Base-by-base conservation (phyloP, 1,140 invertebrate genomes). In the Physella acuta region DNA sequence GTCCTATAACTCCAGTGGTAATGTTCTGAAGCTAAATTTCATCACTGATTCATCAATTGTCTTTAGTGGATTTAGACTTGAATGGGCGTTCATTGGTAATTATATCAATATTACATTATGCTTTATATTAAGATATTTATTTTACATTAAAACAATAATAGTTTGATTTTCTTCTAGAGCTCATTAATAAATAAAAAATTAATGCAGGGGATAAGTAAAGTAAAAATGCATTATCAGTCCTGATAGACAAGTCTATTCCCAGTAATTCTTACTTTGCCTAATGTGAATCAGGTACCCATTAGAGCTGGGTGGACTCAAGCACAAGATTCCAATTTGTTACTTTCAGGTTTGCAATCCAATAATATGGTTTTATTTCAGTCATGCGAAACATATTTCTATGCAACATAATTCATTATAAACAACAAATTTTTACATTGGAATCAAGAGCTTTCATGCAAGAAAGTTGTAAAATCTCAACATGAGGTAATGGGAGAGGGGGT, bases 1-100 rank as follows among this genome's bases (percentile, higher is more conserved):
- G 11, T 88, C 92, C 0, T 33, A 39, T 31, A 16, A 28, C 5
- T 34, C 94, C 0, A 93, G 95, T 78, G 81, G 87, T 0, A 92
- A 93, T 79, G 80, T 89, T 0, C 68, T 83, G 51, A 76, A 74
- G 69, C 37, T 84, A 11, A 75, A 79, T 24, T 82, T 84, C 64
- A 61, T 78, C 33, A 76, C 80, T 0, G 80, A 83, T 68, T 59
- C 49, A 20, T 78, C 74, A 24, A 49, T 81, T 1, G 72, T 74
- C 16, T 34, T 37, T 0, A 72, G 73, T 75, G 81, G 81, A 16
- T 83, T 84, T 67, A 72, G 88, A 62, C 73, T 90, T n/a, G 88
- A 90, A 77, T 90, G 87, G 83, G 66, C 81, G 24, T 80, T 87
- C 3, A 70, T 84, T 79, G 88, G 88, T 88, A 76, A 17, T 34